Conservation (phyloP, 2,797 vertebrate genomes). For the Poecile montanus region DNA sequence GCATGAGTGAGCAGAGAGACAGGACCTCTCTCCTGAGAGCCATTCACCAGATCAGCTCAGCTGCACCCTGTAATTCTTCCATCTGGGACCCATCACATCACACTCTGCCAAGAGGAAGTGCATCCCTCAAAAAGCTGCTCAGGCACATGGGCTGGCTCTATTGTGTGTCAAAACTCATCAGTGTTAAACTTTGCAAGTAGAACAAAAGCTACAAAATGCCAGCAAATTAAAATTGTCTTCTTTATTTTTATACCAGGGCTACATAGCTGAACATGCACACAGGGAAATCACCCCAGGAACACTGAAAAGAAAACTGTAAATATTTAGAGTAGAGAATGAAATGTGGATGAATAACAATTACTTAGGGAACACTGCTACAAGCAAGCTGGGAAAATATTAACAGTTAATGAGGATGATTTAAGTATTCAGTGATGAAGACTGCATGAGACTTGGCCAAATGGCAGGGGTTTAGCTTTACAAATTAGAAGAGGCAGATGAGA, state of each 20-base stretch:
- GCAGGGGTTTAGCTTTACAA: conserved; percentile 13
- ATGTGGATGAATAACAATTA: not conserved
- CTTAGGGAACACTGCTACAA: not conserved
- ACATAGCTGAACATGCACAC: not conserved
- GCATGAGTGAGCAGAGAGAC: not conserved
- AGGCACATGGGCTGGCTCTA: not conserved
- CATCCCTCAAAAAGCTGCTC: not conserved
- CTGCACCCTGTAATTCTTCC: not conserved
- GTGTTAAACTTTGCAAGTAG: not conserved
- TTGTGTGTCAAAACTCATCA: conserved; percentile 18
- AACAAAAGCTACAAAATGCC: conserved; percentile 18
- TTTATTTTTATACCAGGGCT: not conserved
- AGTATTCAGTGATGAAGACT: not conserved
- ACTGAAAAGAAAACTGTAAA: not conserved
- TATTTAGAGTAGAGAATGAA: conserved; percentile 33
- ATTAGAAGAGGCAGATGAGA: conserved; percentile 35
- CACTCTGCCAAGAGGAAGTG: not conserved
- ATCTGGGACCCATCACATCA: not conserved
- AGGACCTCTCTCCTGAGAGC: not conserved
- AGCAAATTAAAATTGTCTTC: not conserved
- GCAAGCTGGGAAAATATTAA: conserved; percentile 21
- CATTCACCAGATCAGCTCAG: not conserved
- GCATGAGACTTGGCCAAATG: not conserved
- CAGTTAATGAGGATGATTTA: not conserved
- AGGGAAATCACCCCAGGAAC: not conserved